Conservation (phyloP, 2,888 invertebrate species). For the Acholoe squamosa region DNA sequence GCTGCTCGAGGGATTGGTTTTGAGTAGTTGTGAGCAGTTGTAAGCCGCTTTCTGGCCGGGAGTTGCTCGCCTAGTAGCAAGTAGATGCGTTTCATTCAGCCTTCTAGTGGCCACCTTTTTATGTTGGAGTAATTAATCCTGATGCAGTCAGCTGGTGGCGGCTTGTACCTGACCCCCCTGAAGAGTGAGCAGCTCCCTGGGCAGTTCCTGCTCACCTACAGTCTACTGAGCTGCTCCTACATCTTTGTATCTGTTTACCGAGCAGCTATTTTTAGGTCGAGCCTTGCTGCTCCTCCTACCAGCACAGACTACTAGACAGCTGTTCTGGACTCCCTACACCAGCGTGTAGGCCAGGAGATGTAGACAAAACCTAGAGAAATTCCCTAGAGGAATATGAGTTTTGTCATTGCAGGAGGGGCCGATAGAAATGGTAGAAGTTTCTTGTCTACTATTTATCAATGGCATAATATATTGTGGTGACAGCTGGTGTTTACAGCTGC, state of each 20-base stretch:
- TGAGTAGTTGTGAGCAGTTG: background rate
- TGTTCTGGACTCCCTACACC: background rate
- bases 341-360: too few species aligned
- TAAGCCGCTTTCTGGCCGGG: background rate
- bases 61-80: background rate
- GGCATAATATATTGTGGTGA: too few species aligned
- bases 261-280: background rate
- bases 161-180: background rate
- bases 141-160: background rate
- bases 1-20: background rate
- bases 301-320: conserved; percentile 13
- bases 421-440: too few species aligned
- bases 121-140: background rate
- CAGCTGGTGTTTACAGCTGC: too few species aligned
- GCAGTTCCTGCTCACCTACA: background rate
- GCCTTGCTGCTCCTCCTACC: background rate
- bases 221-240: background rate
- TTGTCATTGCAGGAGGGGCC: too few species aligned
- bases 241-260: conserved; percentile 46
- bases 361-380: too few species aligned
- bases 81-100: background rate
- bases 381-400: too few species aligned
- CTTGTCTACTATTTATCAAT: too few species aligned
- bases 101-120: background rate
- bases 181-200: background rate